Conservation (phyloP, 2,113 vertebrate species). For the Barnardius zonarius region DNA sequence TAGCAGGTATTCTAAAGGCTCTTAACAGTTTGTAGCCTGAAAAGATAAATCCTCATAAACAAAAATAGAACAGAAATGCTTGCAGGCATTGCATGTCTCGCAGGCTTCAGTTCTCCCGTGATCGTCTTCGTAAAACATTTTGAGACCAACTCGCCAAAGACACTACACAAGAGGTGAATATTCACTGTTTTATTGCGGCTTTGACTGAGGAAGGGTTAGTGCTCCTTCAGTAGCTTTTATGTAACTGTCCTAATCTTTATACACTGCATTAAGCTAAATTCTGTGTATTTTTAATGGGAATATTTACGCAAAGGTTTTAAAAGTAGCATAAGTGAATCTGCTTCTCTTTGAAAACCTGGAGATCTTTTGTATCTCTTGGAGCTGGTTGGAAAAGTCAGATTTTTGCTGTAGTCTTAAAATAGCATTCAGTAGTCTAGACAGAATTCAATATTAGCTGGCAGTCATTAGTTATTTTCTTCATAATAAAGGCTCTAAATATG, state of each 20-base stretch:
- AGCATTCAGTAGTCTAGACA: background rate
- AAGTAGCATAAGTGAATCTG: background rate
- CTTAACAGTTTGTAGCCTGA: background rate
- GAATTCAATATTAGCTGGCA: constrained; percentile 26
- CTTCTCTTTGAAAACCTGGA: background rate
- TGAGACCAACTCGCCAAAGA: background rate
- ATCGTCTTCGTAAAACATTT: background rate
- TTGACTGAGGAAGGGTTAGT: background rate
- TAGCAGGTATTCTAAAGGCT: background rate
- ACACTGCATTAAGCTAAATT: background rate
- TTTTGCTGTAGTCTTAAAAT: background rate
- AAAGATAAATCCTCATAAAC: background rate
- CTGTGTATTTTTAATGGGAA: background rate
- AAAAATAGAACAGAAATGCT: background rate
- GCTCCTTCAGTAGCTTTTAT: background rate
- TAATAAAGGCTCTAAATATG: constrained; percentile 13
- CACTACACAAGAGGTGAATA: background rate
- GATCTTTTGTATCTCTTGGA: background rate
- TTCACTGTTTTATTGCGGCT: background rate
- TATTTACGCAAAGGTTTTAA: background rate
- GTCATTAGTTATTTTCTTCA: constrained; percentile 30
- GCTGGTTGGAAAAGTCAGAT: background rate
- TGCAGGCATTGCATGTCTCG: background rate
- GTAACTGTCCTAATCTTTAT: background rate
- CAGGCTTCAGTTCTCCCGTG: background rate